Evolutionary conservation across 2,113 vertebrate genomes (phyloP), one percentile per base, ranked within the genome.

Genomic region (Serilophus lunatus): DNA sequence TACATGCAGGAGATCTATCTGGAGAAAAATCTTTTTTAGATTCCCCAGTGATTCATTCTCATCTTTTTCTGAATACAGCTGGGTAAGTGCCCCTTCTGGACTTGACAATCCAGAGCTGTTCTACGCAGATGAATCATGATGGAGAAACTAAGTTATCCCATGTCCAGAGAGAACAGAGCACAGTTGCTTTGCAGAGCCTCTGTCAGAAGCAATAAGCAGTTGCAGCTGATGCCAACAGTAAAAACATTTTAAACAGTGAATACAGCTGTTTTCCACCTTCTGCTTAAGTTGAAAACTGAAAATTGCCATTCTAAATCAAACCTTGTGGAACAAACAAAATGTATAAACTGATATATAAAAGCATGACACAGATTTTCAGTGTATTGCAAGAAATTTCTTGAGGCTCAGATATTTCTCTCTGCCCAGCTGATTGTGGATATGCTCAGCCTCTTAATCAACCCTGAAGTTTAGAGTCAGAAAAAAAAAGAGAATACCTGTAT

Each of bases 131-230:
- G 83, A 97, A 80, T 95, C 86, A 90, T 56, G 15, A 5, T 69
- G 69, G 63, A 91, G 84, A 86, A 92, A 88, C 75, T 86, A 93
- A 95, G 26, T 95, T 89, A 92, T 92, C 38, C 40, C 38, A 19
- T 82, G 74, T 54, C 78, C 74, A 57, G 35, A 85, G 74, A 61
- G 59, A 91, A 35, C 13, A 77, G 31, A 79, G 38, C 35, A n/a
- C 24, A 40, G 64, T 44, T 68, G 40, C 49, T 93, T 77, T 90
- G 60, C 51, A 80, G 68, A 77, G 42, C 63, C 47, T 63, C 20
- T 49, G 2, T 82, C 35, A 78, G 61, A 69, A 90, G 28, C 60
- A 70, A 45, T 69, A 47, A 78, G 35, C 25, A 78, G 4, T 81
- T 64, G 66, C 44, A 90, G 82, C 71, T 74, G 56, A 84, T 71